These are phyloP conservation scores for Halictus ligatus DNA, from an alignment of 2,888 invertebrate genomes.

Conservation along the genomic window DNA sequence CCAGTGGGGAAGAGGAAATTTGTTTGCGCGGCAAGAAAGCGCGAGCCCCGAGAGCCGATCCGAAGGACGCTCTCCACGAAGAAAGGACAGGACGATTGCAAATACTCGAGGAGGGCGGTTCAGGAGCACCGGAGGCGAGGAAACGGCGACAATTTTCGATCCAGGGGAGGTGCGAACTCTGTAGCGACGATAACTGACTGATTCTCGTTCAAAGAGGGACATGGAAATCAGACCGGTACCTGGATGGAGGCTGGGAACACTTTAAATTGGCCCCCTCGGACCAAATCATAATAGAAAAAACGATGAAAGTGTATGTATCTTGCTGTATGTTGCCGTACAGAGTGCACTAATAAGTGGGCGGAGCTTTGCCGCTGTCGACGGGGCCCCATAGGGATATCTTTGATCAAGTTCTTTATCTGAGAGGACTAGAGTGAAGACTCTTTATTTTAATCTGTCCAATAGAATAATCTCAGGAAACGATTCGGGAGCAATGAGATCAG, in stretches of 20 bases:
- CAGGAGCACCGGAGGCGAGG: slow-evolving; percentile 13
- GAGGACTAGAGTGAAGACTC: no score
- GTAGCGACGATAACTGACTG: not conserved
- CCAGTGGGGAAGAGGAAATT: slow-evolving; percentile 44
- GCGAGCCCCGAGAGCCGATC: slow-evolving; percentile 31
- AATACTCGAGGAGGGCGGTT: slow-evolving; percentile 1
- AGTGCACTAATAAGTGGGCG: not conserved
- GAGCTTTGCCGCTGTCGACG: no score
- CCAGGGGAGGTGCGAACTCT: not conserved
- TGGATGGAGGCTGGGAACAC: not conserved
- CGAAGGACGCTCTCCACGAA: slow-evolving; percentile 21
- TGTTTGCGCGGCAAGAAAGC: slow-evolving; percentile 46
- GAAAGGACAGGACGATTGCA: slow-evolving; percentile 40
- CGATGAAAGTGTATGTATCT: not conserved
- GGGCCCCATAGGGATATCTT: no score
- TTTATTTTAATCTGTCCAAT: no score
- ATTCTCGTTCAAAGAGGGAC: not conserved
- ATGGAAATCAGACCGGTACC: not conserved
- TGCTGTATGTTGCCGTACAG: not conserved
- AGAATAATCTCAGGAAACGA: no score
- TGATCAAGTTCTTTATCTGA: no score
- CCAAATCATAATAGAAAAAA: not conserved
- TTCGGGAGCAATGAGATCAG: no score
- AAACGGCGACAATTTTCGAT: slow-evolving; percentile 25
- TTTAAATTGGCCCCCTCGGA: not conserved